Conservation (phyloP, 2,797 vertebrate genomes). For the Numenius phaeopus region DNA sequence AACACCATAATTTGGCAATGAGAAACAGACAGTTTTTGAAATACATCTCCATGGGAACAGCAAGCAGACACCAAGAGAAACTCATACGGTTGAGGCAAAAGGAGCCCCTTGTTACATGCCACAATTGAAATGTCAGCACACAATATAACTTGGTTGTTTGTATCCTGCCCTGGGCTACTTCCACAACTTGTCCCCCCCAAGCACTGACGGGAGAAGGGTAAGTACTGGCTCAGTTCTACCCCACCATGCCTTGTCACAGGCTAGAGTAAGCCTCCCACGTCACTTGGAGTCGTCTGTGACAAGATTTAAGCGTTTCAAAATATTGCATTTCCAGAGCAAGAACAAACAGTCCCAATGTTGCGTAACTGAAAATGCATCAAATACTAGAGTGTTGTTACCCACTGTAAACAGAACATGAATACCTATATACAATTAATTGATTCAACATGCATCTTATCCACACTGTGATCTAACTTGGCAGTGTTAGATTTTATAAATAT, state of each 20-base stretch:
- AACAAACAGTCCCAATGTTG: slow-evolving; percentile 63
- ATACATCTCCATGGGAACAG: slow-evolving; percentile 12
- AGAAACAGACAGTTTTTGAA: neutral
- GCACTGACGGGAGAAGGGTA: accelerated
- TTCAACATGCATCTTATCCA: slow-evolving; percentile 55
- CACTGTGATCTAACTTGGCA: slow-evolving; percentile 50
- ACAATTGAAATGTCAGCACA: neutral
- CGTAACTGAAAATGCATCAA: slow-evolving; percentile 60
- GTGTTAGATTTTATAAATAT: slow-evolving; percentile 59
- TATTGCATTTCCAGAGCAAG: slow-evolving; percentile 61
- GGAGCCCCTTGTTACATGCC: neutral
- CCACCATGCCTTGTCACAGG: neutral
- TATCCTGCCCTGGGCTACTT: neutral
- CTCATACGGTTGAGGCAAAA: neutral
- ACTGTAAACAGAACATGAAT: slow-evolving; percentile 58
- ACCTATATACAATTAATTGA: slow-evolving; percentile 68
- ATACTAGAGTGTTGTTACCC: slow-evolving; percentile 41
- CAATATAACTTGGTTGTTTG: neutral
- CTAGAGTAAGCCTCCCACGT: slow-evolving; percentile 38
- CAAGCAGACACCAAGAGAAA: slow-evolving; percentile 23
- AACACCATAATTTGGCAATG: neutral
- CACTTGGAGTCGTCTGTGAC: slow-evolving; percentile 54
- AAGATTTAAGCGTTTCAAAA: slow-evolving; percentile 74
- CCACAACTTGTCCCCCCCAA: neutral
- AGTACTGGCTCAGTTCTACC: neutral